Conservation (phyloP, 1,140 invertebrate genomes). For the Rhyzopertha dominica region DNA sequence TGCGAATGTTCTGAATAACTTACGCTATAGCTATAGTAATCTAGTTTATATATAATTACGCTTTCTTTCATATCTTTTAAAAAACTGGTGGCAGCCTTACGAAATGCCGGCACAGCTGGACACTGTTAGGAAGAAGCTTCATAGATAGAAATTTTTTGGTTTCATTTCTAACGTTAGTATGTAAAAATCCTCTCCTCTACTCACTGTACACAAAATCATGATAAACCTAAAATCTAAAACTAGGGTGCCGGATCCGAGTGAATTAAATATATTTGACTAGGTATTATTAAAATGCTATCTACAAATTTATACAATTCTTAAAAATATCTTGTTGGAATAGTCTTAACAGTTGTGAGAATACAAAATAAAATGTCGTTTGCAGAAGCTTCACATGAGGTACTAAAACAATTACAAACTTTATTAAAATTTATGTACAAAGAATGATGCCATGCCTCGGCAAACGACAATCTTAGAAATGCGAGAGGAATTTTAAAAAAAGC, state of each 20-base stretch:
- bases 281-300: slow-evolving; percentile 44
- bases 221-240: slow-evolving; percentile 30
- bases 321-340: slow-evolving; percentile 34
- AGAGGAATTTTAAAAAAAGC: too few relatives aligned
- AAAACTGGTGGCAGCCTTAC: slow-evolving; percentile 40
- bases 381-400: too few relatives aligned
- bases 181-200: too few relatives aligned
- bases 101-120: slow-evolving; percentile 31
- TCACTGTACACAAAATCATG: too few relatives aligned
- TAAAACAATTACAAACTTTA: too few relatives aligned
- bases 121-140: slow-evolving; percentile 26
- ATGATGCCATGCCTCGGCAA: too few relatives aligned
- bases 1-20: slow-evolving; percentile 39
- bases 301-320: slow-evolving; percentile 43
- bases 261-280: slow-evolving; percentile 41
- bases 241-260: slow-evolving; percentile 33
- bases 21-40: slow-evolving; percentile 35
- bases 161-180: too few relatives aligned
- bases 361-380: slow-evolving; percentile 8
- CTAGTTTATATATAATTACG: slow-evolving; percentile 31
- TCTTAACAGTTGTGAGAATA: slow-evolving; percentile 11
- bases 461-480: too few relatives aligned
- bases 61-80: slow-evolving; percentile 31
- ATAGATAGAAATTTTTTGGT: too few relatives aligned
- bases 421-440: too few relatives aligned